Evolutionary conservation across 2,888 invertebrate genomes (phyloP).

Genomic region (Anthophora plumipes): DNA sequence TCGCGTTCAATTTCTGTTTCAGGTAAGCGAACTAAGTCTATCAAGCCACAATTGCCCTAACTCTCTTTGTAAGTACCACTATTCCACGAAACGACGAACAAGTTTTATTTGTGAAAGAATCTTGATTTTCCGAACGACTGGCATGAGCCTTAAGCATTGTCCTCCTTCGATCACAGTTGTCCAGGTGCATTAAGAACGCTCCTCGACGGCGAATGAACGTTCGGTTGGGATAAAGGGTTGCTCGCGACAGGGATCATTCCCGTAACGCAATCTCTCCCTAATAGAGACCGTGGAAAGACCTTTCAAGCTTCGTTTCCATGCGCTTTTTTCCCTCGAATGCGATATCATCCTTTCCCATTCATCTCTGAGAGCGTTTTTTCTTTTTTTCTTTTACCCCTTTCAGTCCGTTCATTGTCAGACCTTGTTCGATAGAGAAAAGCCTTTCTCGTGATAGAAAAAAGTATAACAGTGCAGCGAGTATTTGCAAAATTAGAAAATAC

Average conservation of each 20-base stretch:
- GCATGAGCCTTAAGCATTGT: background rate
- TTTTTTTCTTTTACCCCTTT: background rate
- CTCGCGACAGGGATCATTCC: conserved; percentile 39
- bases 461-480: too few species aligned
- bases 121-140: background rate
- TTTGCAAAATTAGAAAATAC: too few species aligned
- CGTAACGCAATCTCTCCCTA: conserved; percentile 50
- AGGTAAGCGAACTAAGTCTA: conserved; percentile 53
- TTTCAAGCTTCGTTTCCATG: background rate
- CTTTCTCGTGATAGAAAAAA: too few species aligned
- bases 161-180: conserved; percentile 1
- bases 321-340: conserved; percentile 22
- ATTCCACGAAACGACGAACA: background rate
- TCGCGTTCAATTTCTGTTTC: conserved; percentile 44
- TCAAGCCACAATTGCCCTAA: conserved; percentile 1
- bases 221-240: conserved; percentile 31
- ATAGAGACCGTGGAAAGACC: conserved; percentile 26
- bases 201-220: conserved; percentile 25
- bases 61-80: conserved; percentile 37
- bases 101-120: background rate
- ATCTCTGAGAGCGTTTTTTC: background rate
- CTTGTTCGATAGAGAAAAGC: too few species aligned
- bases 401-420: too few species aligned
- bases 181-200: conserved; percentile 21
- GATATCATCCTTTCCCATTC: conserved; percentile 49